Evolutionary conservation across 2,797 vertebrate genomes (phyloP), one percentile per base, ranked within the genome.

Genomic region (Phylloscopus collybita): DNA sequence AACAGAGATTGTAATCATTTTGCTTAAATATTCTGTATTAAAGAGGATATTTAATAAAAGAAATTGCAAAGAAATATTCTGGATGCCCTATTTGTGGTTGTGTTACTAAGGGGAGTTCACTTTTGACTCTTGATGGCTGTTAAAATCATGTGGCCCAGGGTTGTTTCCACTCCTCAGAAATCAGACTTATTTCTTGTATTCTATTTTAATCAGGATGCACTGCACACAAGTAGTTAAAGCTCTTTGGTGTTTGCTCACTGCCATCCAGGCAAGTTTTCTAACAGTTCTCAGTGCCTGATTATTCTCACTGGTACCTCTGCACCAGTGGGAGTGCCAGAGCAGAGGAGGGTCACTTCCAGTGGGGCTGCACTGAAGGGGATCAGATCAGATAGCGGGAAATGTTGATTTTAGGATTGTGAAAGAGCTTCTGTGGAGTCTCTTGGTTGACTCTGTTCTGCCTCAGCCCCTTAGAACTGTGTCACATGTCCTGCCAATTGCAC

Each of bases 11-110:
- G 80, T 7, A 64, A 94, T 70, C 49, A 91, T 56, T 91, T 91
- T 83, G 13, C 56, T 84, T 79, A 45, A 51, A 65, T 78, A 32
- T 47, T 85, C 65, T 87, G 30, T 83, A 61, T 88, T 50, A 40
- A 51, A 69, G 36, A 96, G n/a, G 32, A 10, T 96, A 38, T 88
- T 88, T 90, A 96, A 96, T 96, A 94, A 96, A 96, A 54, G 14
- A 72, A 10, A 8, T 13, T 19, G 17, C 20, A 44, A 21, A 71
- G 6, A 79, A 67, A 16, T 49, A 65, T 7, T 79, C 40, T 65
- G 67, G 82, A 22, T 1, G 1, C 38, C 9, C 9, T 64, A 0
- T 61, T 80, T 3, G 26, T 78, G 54, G 6, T 61, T 81, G 16
- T 54, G 13, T 34, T 79, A 18, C 51, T 0, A 7, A 59, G 27